Percentiles rank a stretch among this genome's conserved stretches.
phyloP scores from a whole-genome alignment of 2,888 invertebrate genomes.

The Tromatobia lineatoria region DNA sequence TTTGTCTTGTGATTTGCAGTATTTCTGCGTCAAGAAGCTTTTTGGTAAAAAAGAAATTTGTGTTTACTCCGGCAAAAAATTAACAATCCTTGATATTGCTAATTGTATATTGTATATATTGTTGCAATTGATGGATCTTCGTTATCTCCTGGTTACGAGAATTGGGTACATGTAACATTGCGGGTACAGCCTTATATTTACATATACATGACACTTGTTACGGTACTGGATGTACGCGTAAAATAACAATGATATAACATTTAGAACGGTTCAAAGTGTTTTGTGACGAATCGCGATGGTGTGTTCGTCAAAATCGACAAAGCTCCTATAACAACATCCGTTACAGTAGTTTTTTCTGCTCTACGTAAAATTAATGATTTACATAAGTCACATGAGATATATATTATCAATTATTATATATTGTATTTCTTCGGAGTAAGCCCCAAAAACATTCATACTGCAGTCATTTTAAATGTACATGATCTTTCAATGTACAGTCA shows the following conservation, averaged over 20 bases:
- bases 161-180: conserved; percentile 59
- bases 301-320: conserved; percentile 21
- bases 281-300: conserved; percentile 34
- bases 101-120: neutral
- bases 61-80: neutral
- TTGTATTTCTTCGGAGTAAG: conserved; percentile 23
- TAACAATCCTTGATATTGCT: neutral
- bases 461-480: conserved; percentile 50
- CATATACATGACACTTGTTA: conserved; percentile 63
- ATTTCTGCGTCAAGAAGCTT: neutral
- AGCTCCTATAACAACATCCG: conserved; percentile 6
- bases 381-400: conserved; percentile 62
- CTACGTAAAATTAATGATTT: conserved; percentile 63
- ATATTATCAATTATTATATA: conserved; percentile 39
- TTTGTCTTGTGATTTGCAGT: neutral
- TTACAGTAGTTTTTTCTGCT: conserved; percentile 37
- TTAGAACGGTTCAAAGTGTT: conserved; percentile 54
- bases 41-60: conserved; percentile 15
- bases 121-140: conserved; percentile 28
- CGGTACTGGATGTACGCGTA: conserved; percentile 48
- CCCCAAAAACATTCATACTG: conserved; percentile 39
- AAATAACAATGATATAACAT: conserved; percentile 65
- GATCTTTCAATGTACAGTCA: conserved; percentile 44
- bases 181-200: conserved; percentile 63
- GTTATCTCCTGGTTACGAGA: conserved; percentile 22